Evolutionary conservation across 2,113 vertebrate genomes (phyloP).

Genomic region (Pteropus alecto): DNA sequence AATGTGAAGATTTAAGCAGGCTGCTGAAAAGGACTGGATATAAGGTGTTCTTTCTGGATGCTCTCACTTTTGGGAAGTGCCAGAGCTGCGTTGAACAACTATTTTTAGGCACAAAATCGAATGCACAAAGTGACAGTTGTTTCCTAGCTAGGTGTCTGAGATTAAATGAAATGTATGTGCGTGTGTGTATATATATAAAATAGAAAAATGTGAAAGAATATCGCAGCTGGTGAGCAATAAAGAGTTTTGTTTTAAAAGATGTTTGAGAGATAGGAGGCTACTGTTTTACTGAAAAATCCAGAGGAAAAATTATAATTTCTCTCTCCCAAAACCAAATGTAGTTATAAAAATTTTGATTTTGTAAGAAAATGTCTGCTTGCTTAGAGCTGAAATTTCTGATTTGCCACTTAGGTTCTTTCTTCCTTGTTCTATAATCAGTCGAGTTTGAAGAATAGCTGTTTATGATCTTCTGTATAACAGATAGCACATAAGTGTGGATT

Average conservation of each 20-base stretch:
- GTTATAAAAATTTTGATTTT: neutral
- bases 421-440: neutral
- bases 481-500: neutral
- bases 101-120: neutral
- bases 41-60: constrained; percentile 29
- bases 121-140: neutral
- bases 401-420: neutral
- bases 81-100: neutral
- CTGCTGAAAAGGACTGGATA: constrained; percentile 71
- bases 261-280: neutral
- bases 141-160: neutral
- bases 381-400: neutral
- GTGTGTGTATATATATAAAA: neutral
- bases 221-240: neutral
- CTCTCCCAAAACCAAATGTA: neutral
- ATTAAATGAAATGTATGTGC: neutral
- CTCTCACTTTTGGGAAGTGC: constrained; percentile 14
- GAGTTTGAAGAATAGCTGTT: neutral
- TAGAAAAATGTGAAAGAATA: neutral
- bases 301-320: neutral
- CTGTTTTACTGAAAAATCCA: neutral
- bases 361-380: neutral
- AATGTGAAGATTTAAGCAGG: constrained; percentile 65
- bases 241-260: neutral
- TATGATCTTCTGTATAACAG: neutral